phyloP scores from a whole-genome alignment of 2,888 invertebrate genomes.

The Eupithecia exiguata region DNA sequence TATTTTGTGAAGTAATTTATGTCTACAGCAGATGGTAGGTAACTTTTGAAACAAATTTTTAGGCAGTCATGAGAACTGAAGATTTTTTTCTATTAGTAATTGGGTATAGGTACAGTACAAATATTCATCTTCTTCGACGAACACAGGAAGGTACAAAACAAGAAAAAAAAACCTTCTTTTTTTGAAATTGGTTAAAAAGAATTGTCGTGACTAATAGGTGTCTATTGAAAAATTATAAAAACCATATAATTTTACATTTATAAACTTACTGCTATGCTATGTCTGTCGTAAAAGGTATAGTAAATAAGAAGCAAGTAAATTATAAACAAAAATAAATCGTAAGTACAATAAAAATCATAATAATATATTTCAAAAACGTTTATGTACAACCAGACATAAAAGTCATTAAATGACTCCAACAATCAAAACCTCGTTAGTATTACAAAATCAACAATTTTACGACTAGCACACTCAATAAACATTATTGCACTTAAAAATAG shows the following conservation, averaged over 20 bases:
- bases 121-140: too few relatives aligned
- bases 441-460: constrained; percentile 45
- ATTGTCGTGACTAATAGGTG: neutral
- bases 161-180: too few relatives aligned
- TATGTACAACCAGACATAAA: constrained; percentile 15
- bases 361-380: constrained; percentile 9
- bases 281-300: neutral
- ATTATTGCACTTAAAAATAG: constrained; percentile 35
- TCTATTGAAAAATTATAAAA: neutral
- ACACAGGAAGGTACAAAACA: too few relatives aligned
- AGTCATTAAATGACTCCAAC: constrained; percentile 12
- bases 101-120: neutral
- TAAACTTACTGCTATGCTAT: neutral
- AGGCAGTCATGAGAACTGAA: constrained; percentile 22
- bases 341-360: neutral
- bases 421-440: constrained; percentile 37
- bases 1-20: constrained; percentile 59
- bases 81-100: neutral
- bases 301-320: neutral
- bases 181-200: too few relatives aligned
- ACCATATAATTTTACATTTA: too few relatives aligned
- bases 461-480: constrained; percentile 41
- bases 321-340: neutral
- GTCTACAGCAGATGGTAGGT: constrained; percentile 51
- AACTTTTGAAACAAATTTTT: constrained; percentile 30